Percentiles rank a stretch among this genome's conserved stretches.
These are phyloP conservation scores for Sphaeridia pumilis DNA, from an alignment of 2,888 invertebrate genomes.

Conservation along the genomic window DNA sequence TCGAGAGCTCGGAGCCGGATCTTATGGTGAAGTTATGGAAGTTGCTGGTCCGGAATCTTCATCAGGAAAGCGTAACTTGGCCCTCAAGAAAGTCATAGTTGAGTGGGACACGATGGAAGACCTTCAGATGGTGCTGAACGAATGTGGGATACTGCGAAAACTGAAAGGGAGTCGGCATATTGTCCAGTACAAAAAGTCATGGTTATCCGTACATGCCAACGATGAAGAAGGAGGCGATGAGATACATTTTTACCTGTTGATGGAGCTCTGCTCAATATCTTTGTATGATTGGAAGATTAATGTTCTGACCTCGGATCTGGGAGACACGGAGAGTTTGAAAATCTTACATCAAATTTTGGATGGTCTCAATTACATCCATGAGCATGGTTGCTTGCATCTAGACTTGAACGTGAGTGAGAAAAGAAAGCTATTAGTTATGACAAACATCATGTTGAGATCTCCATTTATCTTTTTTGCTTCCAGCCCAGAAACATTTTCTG, in stretches of 20 bases:
- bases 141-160: constrained; percentile 23
- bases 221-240: not conserved
- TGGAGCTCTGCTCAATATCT: constrained; percentile 14
- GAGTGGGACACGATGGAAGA: constrained; percentile 20
- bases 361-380: constrained; percentile 17
- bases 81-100: constrained; percentile 24
- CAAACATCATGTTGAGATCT: not conserved
- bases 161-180: constrained; percentile 24
- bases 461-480: not conserved
- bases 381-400: constrained; percentile 13
- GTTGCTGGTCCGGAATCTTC: constrained; percentile 8
- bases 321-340: not conserved
- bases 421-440: not conserved
- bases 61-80: constrained; percentile 7
- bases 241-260: constrained; percentile 16
- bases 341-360: constrained; percentile 6
- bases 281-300: constrained; percentile 11
- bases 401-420: constrained; percentile 16
- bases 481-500: constrained; percentile 20
- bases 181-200: constrained; percentile 24
- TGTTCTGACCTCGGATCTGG: not conserved
- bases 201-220: constrained; percentile 24
- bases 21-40: constrained; percentile 27
- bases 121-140: constrained; percentile 27
- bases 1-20: constrained; percentile 21